phyloP scores from a whole-genome alignment of 2,113 vertebrate genomes.

The Aegithalos caudatus region DNA sequence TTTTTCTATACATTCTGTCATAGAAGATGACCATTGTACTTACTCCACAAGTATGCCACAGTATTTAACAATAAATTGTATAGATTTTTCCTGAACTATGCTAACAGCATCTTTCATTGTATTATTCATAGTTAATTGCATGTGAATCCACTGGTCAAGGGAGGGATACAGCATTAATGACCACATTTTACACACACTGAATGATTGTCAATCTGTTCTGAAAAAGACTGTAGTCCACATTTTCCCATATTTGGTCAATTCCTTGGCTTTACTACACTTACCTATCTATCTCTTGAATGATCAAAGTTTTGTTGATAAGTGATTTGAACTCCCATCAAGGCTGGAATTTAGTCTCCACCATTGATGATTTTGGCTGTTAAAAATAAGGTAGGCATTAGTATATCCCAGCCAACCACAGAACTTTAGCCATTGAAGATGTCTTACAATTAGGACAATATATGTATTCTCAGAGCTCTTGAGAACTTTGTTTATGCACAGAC shows the following conservation, averaged over 20 bases:
- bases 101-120: background rate
- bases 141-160: background rate
- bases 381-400: background rate
- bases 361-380: background rate
- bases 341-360: background rate
- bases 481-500: background rate
- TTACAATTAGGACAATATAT: background rate
- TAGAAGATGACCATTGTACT: background rate
- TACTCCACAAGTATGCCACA: background rate
- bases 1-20: background rate
- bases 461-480: background rate
- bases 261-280: background rate
- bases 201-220: background rate
- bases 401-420: background rate
- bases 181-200: background rate
- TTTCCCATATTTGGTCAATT: background rate
- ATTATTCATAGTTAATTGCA: background rate
- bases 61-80: background rate
- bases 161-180: background rate
- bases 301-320: background rate
- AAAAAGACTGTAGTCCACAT: background rate
- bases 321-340: background rate
- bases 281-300: background rate
- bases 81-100: constrained; percentile 15
- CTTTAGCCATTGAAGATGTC: background rate